These are phyloP conservation scores for Anthonomus grandis DNA, from an alignment of 1,140 invertebrate genomes.

Conservation along the genomic window DNA sequence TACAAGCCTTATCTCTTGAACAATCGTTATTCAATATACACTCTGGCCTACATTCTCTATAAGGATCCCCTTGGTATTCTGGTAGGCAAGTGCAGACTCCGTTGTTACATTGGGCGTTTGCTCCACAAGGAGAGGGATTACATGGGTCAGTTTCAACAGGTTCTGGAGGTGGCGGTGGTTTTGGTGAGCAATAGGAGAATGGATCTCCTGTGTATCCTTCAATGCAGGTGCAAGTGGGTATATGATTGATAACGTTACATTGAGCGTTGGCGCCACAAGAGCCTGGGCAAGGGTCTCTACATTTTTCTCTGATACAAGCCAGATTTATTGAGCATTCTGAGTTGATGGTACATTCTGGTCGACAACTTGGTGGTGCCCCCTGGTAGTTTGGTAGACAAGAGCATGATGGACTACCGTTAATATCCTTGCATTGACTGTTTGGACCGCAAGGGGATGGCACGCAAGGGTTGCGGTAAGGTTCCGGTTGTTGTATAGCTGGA, in stretches of 20 bases:
- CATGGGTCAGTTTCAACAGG: constrained; percentile 56
- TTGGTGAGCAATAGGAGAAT: constrained; percentile 62
- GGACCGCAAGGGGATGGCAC: constrained; percentile 63
- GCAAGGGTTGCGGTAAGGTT: constrained; percentile 52
- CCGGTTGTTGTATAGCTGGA: constrained; percentile 31
- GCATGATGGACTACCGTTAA: constrained; percentile 56
- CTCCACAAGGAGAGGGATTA: constrained; percentile 68
- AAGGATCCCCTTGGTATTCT: constrained; percentile 60
- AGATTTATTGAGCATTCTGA: constrained; percentile 64
- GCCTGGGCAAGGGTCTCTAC: constrained; percentile 67
- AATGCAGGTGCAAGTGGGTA: constrained; percentile 65
- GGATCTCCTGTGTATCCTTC: constrained; percentile 69
- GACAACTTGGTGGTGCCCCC: constrained; percentile 45
- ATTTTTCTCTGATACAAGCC: constrained; percentile 66
- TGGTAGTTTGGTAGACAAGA: constrained; percentile 53
- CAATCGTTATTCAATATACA: constrained; percentile 61
- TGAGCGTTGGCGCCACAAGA: constrained; percentile 67
- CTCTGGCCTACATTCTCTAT: constrained; percentile 60
- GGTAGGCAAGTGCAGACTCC: constrained; percentile 62
- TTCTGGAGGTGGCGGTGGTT: constrained; percentile 45
- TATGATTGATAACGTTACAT: constrained; percentile 68
- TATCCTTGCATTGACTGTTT: constrained; percentile 59
- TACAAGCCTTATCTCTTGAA: constrained; percentile 56
- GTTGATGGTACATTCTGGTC: constrained; percentile 68
- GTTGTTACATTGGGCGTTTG: constrained; percentile 63